Evolutionary conservation across 2,113 vertebrate genomes (phyloP).

Genomic region (Aegotheles bennettii): DNA sequence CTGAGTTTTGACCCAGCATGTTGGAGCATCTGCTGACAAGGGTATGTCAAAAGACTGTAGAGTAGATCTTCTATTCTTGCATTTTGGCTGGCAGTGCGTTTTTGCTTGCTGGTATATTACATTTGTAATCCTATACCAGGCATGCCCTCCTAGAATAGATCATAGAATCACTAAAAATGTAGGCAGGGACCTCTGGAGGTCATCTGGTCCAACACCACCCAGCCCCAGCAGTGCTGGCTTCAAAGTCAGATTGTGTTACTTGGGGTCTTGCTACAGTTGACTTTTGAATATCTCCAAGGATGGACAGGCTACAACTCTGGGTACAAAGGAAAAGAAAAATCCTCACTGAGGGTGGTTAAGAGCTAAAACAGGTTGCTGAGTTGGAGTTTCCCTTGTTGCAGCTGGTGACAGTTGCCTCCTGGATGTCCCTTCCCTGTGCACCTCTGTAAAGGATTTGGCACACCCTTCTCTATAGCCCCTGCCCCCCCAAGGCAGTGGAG

Average conservation of each 20-base stretch:
- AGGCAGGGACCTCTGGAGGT: neutral
- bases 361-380: neutral
- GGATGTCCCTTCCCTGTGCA: neutral
- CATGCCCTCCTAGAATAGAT: conserved; percentile 43
- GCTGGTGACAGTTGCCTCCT: neutral
- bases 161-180: conserved; percentile 17
- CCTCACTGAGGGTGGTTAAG: neutral
- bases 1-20: neutral
- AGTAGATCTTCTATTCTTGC: conserved; percentile 4
- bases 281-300: neutral
- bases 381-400: neutral
- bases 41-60: neutral
- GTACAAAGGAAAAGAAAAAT: neutral
- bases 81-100: neutral
- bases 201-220: neutral
- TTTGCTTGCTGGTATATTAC: conserved; percentile 15
- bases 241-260: neutral
- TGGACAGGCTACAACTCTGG: neutral
- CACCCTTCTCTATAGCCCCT: neutral
- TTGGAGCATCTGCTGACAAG: neutral
- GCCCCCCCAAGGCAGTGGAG: neutral
- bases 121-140: neutral
- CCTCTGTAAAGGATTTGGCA: neutral
- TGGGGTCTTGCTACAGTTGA: neutral
- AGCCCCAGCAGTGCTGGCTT: neutral